Conservation (phyloP, 1,140 invertebrate species). For the Campoletis sonorensis region DNA sequence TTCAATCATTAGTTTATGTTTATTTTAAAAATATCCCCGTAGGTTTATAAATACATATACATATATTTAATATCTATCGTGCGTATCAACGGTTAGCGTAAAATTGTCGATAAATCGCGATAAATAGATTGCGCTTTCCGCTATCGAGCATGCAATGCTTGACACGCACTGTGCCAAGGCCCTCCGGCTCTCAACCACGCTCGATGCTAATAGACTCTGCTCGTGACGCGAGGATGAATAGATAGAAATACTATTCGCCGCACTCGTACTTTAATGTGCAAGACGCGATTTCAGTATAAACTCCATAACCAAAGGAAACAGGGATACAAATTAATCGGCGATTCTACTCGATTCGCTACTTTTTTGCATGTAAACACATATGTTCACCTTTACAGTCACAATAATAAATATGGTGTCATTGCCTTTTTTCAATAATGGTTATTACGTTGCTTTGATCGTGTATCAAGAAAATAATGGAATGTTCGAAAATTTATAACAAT, state of each 20-base stretch:
- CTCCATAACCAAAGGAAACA: conserved; percentile 14
- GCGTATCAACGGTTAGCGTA: conserved; percentile 49
- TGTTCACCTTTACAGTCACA: too few species aligned
- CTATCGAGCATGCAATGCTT: conserved; percentile 72
- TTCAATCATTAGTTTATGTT: too few species aligned
- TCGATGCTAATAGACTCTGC: conserved; percentile 70
- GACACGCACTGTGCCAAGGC: conserved; percentile 76
- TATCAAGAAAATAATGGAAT: too few species aligned
- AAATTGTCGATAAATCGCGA: conserved; percentile 73
- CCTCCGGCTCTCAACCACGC: conserved; percentile 56
- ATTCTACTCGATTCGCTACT: too few species aligned
- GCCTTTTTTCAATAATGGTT: too few species aligned
- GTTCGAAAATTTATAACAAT: too few species aligned
- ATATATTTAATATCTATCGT: conserved; percentile 19
- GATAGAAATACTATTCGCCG: conserved; percentile 48
- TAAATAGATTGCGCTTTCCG: conserved; percentile 76
- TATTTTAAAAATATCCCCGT: too few species aligned
- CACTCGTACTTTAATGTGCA: background rate
- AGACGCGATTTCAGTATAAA: conserved; percentile 1
- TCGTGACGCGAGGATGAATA: conserved; percentile 35
- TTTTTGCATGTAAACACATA: too few species aligned
- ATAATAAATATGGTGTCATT: too few species aligned
- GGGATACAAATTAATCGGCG: conserved; percentile 2
- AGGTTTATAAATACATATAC: background rate
- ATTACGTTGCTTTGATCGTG: too few species aligned